These are phyloP conservation scores for Nettapus auritus DNA, from an alignment of 2,113 vertebrate species.

Conservation along the genomic window DNA sequence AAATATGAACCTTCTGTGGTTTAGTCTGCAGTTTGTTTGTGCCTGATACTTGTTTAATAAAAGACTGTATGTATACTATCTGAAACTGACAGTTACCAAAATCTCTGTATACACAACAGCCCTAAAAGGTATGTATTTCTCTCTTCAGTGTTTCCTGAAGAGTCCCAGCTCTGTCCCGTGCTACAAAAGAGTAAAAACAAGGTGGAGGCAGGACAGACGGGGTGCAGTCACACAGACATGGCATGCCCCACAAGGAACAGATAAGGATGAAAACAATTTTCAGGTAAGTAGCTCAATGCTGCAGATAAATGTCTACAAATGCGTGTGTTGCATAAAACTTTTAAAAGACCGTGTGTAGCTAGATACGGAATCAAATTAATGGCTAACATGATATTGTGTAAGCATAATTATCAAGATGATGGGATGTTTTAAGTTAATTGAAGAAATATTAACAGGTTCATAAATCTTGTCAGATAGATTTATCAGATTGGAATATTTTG, in stretches of 20 bases:
- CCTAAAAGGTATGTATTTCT: neutral
- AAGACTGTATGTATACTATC: neutral
- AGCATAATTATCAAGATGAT: constrained; percentile 55
- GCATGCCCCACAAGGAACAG: neutral
- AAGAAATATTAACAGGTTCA: constrained; percentile 47
- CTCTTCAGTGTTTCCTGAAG: neutral
- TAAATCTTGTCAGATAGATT: constrained; percentile 59
- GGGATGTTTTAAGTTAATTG: constrained; percentile 54
- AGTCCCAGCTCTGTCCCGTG: neutral
- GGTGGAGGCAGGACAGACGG: neutral
- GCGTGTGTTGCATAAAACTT: constrained; percentile 44
- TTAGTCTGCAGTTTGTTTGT: neutral
- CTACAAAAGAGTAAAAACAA: accelerated
- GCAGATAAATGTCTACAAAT: neutral
- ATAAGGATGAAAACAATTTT: neutral
- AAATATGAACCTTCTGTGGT: neutral
- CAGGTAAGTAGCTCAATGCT: neutral
- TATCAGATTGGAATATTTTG: constrained; percentile 68
- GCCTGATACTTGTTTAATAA: neutral
- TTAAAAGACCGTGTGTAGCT: neutral
- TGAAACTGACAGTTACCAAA: neutral
- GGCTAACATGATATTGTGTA: constrained; percentile 38
- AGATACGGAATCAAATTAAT: constrained; percentile 61
- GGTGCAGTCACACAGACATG: neutral
- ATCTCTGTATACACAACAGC: neutral